phyloP scores from a whole-genome alignment of 2,797 vertebrate genomes.

The Petrocephalus sullivani region DNA sequence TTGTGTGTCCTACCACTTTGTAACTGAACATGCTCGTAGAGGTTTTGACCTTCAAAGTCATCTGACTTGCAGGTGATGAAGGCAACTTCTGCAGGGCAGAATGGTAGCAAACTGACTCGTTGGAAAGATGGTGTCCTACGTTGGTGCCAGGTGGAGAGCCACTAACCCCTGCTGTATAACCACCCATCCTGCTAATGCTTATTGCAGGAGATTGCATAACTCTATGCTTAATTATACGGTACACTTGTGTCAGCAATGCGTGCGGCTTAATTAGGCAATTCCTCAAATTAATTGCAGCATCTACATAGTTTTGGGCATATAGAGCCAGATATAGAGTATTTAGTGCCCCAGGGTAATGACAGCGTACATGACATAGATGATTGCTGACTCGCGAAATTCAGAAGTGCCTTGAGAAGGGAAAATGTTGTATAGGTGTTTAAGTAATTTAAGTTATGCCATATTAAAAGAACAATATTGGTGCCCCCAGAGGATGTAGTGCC shows the following conservation, averaged over 20 bases:
- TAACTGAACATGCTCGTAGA: not conserved
- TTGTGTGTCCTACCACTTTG: not conserved
- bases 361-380: not conserved
- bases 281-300: not conserved
- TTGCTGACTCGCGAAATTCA: not conserved
- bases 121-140: not conserved
- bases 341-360: not conserved
- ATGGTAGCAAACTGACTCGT: not conserved
- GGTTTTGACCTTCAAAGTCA: not conserved
- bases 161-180: not conserved
- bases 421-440: not conserved
- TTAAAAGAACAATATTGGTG: not conserved
- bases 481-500: not conserved
- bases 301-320: not conserved
- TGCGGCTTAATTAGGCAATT: not conserved
- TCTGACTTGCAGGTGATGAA: not conserved
- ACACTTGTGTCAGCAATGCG: not conserved
- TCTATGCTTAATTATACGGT: not conserved
- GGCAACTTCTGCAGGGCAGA: not conserved
- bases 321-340: not conserved
- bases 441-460: not conserved
- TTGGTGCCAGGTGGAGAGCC: not conserved
- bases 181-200: not conserved
- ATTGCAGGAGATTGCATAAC: not conserved
- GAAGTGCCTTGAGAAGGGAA: too few relatives aligned